phyloP scores from a whole-genome alignment of 2,113 vertebrate genomes.

The Microcebus jonahi region DNA sequence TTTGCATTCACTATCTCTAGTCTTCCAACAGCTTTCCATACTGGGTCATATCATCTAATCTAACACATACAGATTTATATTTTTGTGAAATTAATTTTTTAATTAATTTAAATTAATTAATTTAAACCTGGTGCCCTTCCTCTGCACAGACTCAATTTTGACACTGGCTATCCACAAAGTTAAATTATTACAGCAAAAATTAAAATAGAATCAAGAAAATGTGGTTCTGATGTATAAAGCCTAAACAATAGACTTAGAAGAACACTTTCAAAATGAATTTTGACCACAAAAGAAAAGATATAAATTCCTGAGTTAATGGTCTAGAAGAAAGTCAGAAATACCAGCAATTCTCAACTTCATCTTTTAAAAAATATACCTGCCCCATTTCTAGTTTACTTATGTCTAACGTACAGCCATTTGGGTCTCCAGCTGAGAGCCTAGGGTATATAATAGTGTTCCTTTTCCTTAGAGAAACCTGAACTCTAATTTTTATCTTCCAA shows the following conservation, averaged over 20 bases:
- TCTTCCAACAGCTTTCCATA: not conserved
- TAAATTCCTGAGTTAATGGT: not conserved
- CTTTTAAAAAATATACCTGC: not conserved
- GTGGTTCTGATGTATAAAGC: not conserved
- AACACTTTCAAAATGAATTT: slow-evolving; percentile 36
- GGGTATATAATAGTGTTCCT: not conserved
- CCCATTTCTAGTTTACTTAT: not conserved
- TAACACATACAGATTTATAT: not conserved
- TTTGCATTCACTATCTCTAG: not conserved
- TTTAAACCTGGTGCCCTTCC: not conserved
- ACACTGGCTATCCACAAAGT: not conserved
- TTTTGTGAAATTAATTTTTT: not conserved
- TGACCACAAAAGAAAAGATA: not conserved
- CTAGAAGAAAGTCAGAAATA: slow-evolving; percentile 13
- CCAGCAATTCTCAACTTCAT: not conserved
- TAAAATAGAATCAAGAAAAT: not conserved
- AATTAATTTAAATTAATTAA: too few relatives aligned
- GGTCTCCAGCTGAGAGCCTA: not conserved
- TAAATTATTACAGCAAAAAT: not conserved
- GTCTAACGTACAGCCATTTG: not conserved
- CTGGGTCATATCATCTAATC: not conserved
- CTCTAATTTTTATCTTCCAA: not conserved
- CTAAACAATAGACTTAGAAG: not conserved
- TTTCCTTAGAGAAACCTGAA: not conserved
- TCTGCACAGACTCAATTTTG: not conserved